phyloP scores from a whole-genome alignment of 2,113 vertebrate genomes.

The Cephalopterus ornatus region DNA sequence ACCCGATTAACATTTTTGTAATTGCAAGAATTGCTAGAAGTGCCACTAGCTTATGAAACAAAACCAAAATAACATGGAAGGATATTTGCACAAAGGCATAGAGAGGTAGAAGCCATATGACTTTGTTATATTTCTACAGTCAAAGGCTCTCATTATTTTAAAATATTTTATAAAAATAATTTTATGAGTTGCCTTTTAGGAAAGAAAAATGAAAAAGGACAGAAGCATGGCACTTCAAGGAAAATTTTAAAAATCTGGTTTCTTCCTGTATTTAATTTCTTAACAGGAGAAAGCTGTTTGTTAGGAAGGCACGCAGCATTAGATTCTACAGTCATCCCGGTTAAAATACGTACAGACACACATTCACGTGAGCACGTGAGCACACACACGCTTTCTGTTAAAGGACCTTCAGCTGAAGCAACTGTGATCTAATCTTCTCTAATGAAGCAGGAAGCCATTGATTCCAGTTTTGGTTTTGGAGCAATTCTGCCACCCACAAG shows the following conservation, averaged over 20 bases:
- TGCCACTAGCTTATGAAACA: neutral
- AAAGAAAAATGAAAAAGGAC: neutral
- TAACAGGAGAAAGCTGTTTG: neutral
- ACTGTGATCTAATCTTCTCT: constrained; percentile 1
- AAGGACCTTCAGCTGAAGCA: constrained; percentile 15
- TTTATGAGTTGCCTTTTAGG: neutral
- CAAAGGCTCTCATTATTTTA: neutral
- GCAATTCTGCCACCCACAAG: constrained; percentile 28
- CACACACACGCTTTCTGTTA: neutral
- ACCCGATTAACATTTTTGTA: neutral
- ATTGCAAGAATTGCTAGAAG: constrained; percentile 6
- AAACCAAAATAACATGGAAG: neutral
- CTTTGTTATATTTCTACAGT: neutral
- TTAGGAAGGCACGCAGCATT: neutral
- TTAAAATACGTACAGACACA: neutral
- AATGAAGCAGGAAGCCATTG: constrained; percentile 39
- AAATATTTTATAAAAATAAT: neutral
- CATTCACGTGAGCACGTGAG: neutral
- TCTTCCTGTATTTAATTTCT: neutral
- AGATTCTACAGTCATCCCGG: neutral
- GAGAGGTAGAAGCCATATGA: neutral
- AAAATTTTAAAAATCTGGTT: neutral
- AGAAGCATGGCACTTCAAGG: neutral
- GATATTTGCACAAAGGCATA: neutral
- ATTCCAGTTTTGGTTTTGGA: constrained; percentile 48